Percentiles rank a stretch among this genome's conserved stretches.
Conservation (phyloP, 2,888 invertebrate genomes). For the Ceratothoa steindachneri region DNA sequence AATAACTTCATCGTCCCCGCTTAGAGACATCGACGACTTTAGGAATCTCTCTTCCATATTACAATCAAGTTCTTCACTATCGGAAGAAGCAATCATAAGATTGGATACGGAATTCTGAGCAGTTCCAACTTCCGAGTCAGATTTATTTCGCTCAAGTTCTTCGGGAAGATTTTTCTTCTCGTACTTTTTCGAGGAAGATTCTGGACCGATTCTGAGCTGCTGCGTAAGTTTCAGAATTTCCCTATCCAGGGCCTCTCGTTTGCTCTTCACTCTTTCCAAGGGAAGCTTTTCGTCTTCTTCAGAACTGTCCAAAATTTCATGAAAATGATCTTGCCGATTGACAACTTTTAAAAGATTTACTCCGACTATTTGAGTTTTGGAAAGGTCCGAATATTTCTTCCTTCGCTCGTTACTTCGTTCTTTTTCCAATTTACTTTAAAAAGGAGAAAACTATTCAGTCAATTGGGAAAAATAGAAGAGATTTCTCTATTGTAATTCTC, state of each 20-base stretch:
- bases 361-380: not conserved
- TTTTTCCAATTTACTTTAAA: not conserved
- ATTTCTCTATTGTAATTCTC: no score
- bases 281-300: not conserved
- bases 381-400: not conserved
- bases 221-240: not conserved
- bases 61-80: conserved; percentile 35
- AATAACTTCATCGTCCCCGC: conserved; percentile 37
- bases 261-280: not conserved
- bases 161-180: not conserved
- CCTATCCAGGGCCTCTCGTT: not conserved
- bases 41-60: conserved; percentile 38
- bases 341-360: not conserved
- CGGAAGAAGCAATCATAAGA: conserved; percentile 2
- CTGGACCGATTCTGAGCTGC: not conserved
- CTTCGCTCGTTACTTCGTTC: not conserved
- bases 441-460: no score
- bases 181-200: not conserved
- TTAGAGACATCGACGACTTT: conserved; percentile 36
- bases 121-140: not conserved
- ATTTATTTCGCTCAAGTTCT: not conserved
- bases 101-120: not conserved
- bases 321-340: not conserved
- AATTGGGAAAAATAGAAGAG: no score
- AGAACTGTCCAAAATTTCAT: not conserved